phyloP scores from a whole-genome alignment of 2,888 invertebrate genomes.

The Monochamus alternatus region DNA sequence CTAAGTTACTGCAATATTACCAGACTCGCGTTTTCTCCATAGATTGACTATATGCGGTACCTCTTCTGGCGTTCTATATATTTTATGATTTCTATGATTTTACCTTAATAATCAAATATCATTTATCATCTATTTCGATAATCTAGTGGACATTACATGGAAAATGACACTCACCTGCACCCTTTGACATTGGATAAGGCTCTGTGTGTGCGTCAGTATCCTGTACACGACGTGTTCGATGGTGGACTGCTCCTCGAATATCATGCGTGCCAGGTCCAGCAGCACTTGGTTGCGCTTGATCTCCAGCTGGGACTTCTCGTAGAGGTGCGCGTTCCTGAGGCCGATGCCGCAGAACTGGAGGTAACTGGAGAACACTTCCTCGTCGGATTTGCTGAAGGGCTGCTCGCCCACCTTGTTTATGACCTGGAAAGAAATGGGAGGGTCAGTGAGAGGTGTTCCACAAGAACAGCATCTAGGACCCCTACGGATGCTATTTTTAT shows the following conservation, averaged over 20 bases:
- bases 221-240: conserved; percentile 95
- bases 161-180: conserved; percentile 82
- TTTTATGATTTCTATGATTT: too few relatives aligned
- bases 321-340: conserved; percentile 94
- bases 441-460: neutral
- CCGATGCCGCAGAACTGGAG: conserved; percentile 98
- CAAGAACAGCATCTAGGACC: neutral
- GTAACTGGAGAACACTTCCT: conserved; percentile 92
- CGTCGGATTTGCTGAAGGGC: conserved; percentile 89
- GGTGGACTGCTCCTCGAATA: conserved; percentile 97
- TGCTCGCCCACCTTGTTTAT: conserved; percentile 92
- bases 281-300: conserved; percentile 96
- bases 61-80: too few relatives aligned
- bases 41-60: too few relatives aligned
- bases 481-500: neutral
- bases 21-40: too few relatives aligned
- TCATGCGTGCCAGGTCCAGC: conserved; percentile 94
- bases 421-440: conserved; percentile 73
- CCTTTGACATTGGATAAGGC: conserved; percentile 93
- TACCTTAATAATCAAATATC: too few relatives aligned
- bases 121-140: too few relatives aligned
- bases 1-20: too few relatives aligned
- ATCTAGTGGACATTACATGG: too few relatives aligned
- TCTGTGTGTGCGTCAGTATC: conserved; percentile 95
- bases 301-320: conserved; percentile 95